Conservation (phyloP, 1,140 invertebrate genomes). For the Bombus superbus region DNA sequence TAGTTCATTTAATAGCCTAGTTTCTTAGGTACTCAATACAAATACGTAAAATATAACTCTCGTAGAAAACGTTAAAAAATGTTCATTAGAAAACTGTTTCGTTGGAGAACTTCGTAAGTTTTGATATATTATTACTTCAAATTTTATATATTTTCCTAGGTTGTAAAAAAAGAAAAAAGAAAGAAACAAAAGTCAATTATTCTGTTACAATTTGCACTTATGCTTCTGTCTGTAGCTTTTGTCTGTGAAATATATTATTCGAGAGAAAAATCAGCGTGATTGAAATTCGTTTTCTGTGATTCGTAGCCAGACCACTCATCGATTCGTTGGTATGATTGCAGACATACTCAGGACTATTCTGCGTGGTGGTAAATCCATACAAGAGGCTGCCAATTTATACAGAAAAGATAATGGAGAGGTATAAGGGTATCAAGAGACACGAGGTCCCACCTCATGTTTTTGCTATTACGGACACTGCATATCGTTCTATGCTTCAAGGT, state of each 20-base stretch:
- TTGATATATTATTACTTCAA: not conserved
- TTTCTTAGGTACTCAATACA: not conserved
- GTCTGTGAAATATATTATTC: not conserved
- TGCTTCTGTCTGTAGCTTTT: not conserved
- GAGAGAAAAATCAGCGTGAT: not conserved
- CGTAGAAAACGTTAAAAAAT: not conserved
- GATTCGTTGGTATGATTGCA: slow-evolving; percentile 84
- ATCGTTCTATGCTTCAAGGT: slow-evolving; percentile 99
- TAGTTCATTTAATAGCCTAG: not conserved
- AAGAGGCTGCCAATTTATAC: slow-evolving; percentile 99
- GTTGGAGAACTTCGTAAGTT: too few species aligned
- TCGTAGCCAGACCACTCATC: not conserved
- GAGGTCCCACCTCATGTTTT: slow-evolving; percentile 99
- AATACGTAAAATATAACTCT: not conserved
- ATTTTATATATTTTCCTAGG: not conserved
- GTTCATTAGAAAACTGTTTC: too few species aligned
- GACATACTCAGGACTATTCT: slow-evolving; percentile 99
- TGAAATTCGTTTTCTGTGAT: slow-evolving; percentile 62
- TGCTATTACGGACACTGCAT: slow-evolving; percentile 99
- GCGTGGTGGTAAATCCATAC: slow-evolving; percentile 99
- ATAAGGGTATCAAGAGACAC: slow-evolving; percentile 99
- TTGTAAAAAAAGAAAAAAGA: not conserved
- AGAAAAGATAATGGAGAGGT: slow-evolving; percentile 99
- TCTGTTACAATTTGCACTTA: not conserved
- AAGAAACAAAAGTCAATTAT: not conserved